These are phyloP conservation scores for Heliconius sara DNA, from an alignment of 2,888 invertebrate species.

Conservation along the genomic window DNA sequence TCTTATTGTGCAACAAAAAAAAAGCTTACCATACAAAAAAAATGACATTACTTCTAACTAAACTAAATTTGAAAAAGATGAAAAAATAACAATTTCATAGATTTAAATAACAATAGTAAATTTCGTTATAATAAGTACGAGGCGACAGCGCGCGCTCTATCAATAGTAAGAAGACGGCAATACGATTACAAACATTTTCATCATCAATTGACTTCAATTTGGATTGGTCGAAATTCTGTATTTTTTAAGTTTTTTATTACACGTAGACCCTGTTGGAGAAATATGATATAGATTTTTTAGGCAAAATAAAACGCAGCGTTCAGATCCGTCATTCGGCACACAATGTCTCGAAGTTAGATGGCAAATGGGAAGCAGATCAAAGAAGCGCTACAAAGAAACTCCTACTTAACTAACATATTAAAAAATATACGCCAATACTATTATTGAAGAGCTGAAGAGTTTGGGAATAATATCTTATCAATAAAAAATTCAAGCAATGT, in stretches of 20 bases:
- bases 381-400: too few relatives aligned
- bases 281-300: neutral
- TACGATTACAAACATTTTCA: conserved; percentile 35
- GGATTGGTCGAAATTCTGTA: neutral
- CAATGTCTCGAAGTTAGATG: neutral
- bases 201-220: conserved; percentile 35
- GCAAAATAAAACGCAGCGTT: neutral
- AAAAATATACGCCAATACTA: too few relatives aligned
- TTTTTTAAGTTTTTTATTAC: too few relatives aligned
- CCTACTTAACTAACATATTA: too few relatives aligned
- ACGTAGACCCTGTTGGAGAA: too few relatives aligned
- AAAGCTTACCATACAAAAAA: neutral
- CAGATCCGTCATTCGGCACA: neutral
- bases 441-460: too few relatives aligned
- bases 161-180: neutral
- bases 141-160: neutral
- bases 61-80: neutral
- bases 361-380: too few relatives aligned
- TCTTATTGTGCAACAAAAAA: neutral
- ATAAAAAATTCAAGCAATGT: neutral
- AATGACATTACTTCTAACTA: neutral
- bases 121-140: neutral
- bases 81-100: conserved; percentile 1
- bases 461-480: too few relatives aligned
- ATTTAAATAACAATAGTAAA: neutral